Conservation (phyloP, 2,888 invertebrate genomes). For the Dascillus cervinus region DNA sequence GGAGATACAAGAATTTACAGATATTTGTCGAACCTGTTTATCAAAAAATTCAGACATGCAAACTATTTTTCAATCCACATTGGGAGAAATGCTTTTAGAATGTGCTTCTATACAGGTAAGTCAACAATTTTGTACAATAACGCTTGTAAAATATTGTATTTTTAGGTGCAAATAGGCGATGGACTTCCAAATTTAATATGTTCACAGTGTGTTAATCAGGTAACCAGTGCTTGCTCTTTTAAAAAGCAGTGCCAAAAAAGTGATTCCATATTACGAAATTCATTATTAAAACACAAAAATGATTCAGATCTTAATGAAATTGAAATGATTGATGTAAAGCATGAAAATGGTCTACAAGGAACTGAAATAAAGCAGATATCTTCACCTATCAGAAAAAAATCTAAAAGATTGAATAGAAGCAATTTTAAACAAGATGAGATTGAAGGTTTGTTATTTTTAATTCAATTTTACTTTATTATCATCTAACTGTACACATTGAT, state of each 20-base stretch:
- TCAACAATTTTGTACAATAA: neutral
- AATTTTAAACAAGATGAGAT: too few relatives aligned
- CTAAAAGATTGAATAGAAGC: too few relatives aligned
- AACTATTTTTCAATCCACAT: constrained; percentile 14
- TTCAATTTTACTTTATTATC: too few relatives aligned
- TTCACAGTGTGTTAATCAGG: constrained; percentile 21
- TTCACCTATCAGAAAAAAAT: too few relatives aligned
- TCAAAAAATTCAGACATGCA: constrained; percentile 11
- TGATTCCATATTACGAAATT: constrained; percentile 16
- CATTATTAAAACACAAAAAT: too few relatives aligned
- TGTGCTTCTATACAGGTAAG: constrained; percentile 16
- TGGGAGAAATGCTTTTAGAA: constrained; percentile 13
- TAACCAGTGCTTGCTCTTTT: constrained; percentile 22
- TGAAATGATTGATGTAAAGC: too few relatives aligned
- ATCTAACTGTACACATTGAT: too few relatives aligned
- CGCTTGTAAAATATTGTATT: too few relatives aligned
- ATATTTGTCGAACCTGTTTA: constrained; percentile 19
- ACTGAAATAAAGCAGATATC: too few relatives aligned
- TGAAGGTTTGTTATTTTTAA: too few relatives aligned
- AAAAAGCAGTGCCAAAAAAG: constrained; percentile 26
- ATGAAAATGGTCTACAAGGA: too few relatives aligned
- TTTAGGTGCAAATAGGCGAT: constrained; percentile 29
- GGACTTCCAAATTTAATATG: constrained; percentile 29
- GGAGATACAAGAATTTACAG: constrained; percentile 13
- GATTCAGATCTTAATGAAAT: too few relatives aligned